Base-by-base conservation (phyloP, 2,113 vertebrate species). In the Sula dactylatra region DNA sequence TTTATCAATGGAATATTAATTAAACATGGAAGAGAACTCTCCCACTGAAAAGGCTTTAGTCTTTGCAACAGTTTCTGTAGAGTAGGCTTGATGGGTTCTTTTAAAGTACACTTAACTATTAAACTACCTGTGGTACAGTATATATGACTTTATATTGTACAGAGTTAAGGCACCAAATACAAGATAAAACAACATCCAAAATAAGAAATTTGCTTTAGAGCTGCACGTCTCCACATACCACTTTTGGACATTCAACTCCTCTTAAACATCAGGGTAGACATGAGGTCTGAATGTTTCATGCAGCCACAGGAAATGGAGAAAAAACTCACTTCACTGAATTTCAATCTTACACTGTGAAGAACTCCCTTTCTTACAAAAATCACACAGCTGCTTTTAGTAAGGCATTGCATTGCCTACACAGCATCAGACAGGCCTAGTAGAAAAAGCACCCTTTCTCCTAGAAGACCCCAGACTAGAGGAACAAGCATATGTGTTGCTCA, bases 81-180 rank as follows among this genome's bases (percentile, higher is more conserved):
- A 79, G 29, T 76, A 79, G 56, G 56, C 52, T 82, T 69, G 62
- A 69, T 56, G 36, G 19, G 11, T 69, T 93, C 78, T 86, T 90
- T 74, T 90, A 66, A 94, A 96, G 69, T 84, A 95, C 50, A 66
- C n/a, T 82, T 70, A 77, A 38, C 58, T 71, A 31, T 77, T 89
- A 22, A 94, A 86, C 16, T 79, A 55, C 65, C 34, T 82, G 40
- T 80, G 36, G 47, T 74, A 81, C 58, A 80, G 66, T 62, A 49
- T 85, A 44, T 22, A 36, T 49, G 42, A 92, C 70, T 76, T 85
- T 90, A 36, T 59, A 80, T 44, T 64, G 45, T 79, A 83, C 56
- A 95, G 83, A 89, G 64, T 88, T 97, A 96, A 97, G 96, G 94
- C 97, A 96, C 94, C 84, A 94, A 90, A 80, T 95, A 52, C 32